Base-by-base conservation (phyloP, 1,140 invertebrate species). In the Schlechtendalia chinensis region DNA sequence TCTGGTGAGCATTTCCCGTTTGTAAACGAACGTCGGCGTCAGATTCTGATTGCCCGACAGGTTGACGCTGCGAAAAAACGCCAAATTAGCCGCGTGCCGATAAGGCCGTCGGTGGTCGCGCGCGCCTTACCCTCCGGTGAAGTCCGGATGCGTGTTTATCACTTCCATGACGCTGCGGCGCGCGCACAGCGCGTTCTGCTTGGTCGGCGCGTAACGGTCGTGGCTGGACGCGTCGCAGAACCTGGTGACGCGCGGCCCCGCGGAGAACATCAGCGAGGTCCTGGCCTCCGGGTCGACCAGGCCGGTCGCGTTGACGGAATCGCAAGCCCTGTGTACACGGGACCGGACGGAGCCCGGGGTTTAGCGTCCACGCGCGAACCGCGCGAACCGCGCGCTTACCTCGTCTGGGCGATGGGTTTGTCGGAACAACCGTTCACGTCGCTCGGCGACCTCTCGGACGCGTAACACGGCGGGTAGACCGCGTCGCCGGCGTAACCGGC, bases 181-280 rank as follows among this genome's bases (percentile, higher is more conserved):
- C 69, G 88, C 84, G 83, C 91, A 92, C 19, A 91, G 85, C 22
- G 88, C 85, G 85, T 92, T 92, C 53, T 92, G 91, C 84, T 90
- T 90, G n/a, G 90, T 91, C 0, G 90, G 91, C 1, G 90, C 89
- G 75, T 88, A 87, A 27, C 86, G 84, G 83, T 91, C 88, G 84
- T 91, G 91, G 75, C 87, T 89, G 6, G 86, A 85, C 54, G 87
- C 86, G 83, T 91, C 89, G 83, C 91, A 91, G 84, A 91, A 91
- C 82, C 89, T 87, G 0, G 85, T 86, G 0, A 90, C 86, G 82
- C 88, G 84, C 27, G 86, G 84, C 10, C 85, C 84, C 10, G 83
- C 82, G 17, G 86, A 86, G 83, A 89, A 89, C 88, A 90, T 88
- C 61, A 90, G 86, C 0, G 89, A 90, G 22, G 87, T 88, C 59